A percentile compares a stretch with the other conserved stretches of the same genome.
Evolutionary conservation across 2,888 invertebrate species (phyloP).

Genomic region (Leuctra nigra): DNA sequence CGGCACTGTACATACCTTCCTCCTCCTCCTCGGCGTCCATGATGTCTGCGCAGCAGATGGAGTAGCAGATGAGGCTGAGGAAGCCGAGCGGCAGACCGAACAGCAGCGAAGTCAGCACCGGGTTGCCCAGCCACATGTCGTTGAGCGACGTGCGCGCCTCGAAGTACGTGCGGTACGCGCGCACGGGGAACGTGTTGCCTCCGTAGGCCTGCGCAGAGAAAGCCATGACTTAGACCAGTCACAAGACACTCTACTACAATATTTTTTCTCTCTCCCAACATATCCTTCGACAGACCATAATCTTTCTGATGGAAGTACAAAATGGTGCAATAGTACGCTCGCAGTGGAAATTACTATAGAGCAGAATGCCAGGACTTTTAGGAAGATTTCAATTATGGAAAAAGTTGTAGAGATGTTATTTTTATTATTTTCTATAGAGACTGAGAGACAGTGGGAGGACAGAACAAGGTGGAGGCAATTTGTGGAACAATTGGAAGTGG

Average conservation of each 20-base stretch:
- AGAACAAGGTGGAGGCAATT: no score
- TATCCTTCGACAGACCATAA: no score
- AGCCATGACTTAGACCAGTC: background rate
- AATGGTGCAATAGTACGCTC: no score
- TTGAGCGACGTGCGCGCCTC: slow-evolving; percentile 72
- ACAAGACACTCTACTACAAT: background rate
- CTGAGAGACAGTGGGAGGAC: no score
- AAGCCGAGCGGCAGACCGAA: slow-evolving; percentile 94
- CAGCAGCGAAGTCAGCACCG: slow-evolving; percentile 84
- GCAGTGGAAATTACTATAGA: no score
- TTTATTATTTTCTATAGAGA: no score
- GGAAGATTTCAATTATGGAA: no score
- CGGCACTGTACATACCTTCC: background rate
- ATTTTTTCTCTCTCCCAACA: background rate
- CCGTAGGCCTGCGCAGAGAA: slow-evolving; percentile 61
- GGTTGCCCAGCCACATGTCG: slow-evolving; percentile 90
- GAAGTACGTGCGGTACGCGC: slow-evolving; percentile 72
- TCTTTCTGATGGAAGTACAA: no score
- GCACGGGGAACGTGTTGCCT: slow-evolving; percentile 70
- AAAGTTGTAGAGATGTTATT: no score
- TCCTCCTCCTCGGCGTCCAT: slow-evolving; percentile 68
- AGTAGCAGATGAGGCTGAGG: slow-evolving; percentile 88
- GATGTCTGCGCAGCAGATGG: slow-evolving; percentile 93
- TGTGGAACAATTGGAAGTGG: no score
- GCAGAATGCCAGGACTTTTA: no score